These are phyloP conservation scores for Hycleus cichorii DNA, from an alignment of 1,140 invertebrate genomes.

Conservation along the genomic window DNA sequence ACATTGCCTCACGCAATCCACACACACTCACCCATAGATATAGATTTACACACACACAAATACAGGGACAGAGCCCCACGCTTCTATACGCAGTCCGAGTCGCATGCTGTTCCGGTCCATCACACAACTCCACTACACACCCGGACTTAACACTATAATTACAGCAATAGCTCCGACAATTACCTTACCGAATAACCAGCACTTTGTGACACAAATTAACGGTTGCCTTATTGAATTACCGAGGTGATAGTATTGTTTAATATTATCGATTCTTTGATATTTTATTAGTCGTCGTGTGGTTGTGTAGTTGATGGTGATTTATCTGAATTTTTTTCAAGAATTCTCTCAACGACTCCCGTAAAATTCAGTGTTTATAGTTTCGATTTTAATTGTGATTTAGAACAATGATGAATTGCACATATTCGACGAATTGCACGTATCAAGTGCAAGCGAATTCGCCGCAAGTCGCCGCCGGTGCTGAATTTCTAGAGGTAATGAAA, in stretches of 20 bases:
- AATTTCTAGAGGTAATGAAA: conserved; percentile 36
- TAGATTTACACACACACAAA: conserved; percentile 5
- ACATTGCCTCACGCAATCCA: conserved; percentile 18
- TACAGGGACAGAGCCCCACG: conserved; percentile 15
- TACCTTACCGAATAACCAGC: conserved; percentile 28
- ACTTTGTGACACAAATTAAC: conserved; percentile 30
- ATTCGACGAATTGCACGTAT: conserved; percentile 21
- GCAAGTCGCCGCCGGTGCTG: conserved; percentile 32
- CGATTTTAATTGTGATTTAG: neutral
- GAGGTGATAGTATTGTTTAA: no score
- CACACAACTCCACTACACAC: conserved; percentile 3
- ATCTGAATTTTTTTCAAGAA: no score
- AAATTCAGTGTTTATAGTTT: neutral
- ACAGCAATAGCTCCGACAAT: conserved; percentile 23
- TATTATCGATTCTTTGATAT: neutral
- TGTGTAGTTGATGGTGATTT: neutral
- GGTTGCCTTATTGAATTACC: conserved; percentile 30
- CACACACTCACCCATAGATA: no score
- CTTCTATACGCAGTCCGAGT: conserved; percentile 25
- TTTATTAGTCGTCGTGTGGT: neutral
- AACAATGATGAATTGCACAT: conserved; percentile 36
- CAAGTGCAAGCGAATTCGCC: conserved; percentile 37
- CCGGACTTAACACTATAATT: conserved; percentile 17
- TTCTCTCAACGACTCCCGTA: neutral
- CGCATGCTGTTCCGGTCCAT: conserved; percentile 33